phyloP scores from a whole-genome alignment of 2,113 vertebrate genomes.

The Phalacrocorax brasilianus region DNA sequence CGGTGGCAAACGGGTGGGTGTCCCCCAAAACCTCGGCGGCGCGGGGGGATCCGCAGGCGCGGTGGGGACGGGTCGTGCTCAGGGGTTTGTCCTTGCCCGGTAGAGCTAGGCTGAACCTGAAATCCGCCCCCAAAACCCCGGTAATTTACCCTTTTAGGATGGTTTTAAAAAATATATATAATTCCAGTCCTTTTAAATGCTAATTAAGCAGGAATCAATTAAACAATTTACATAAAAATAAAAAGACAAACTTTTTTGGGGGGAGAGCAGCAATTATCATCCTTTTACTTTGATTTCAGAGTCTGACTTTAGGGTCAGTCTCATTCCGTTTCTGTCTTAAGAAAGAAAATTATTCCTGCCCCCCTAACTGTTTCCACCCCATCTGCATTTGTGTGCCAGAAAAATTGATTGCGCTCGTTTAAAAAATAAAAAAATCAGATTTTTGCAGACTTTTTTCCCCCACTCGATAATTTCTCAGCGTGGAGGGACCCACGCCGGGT shows the following conservation, averaged over 20 bases:
- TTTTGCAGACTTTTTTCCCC: background rate
- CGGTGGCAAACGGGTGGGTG: accelerated
- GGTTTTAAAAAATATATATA: too few species aligned
- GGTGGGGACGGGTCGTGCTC: accelerated
- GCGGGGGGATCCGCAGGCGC: accelerated
- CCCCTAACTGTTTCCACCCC: background rate
- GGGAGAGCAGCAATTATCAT: background rate
- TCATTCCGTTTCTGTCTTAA: background rate
- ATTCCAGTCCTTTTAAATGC: background rate
- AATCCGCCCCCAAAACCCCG: accelerated
- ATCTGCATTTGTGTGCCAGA: background rate
- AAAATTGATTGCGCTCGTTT: background rate
- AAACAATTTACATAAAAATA: background rate
- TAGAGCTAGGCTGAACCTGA: background rate
- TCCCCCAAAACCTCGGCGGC: background rate
- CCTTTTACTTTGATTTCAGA: background rate
- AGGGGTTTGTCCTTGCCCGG: background rate
- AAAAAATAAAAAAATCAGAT: background rate
- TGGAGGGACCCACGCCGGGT: background rate
- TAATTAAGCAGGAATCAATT: background rate
- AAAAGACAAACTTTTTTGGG: accelerated
- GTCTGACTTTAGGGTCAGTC: background rate
- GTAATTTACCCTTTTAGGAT: background rate
- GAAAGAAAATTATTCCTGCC: background rate
- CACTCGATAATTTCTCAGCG: background rate